Conservation (phyloP, 2,888 invertebrate genomes). For the Pachymerium ferrugineum region DNA sequence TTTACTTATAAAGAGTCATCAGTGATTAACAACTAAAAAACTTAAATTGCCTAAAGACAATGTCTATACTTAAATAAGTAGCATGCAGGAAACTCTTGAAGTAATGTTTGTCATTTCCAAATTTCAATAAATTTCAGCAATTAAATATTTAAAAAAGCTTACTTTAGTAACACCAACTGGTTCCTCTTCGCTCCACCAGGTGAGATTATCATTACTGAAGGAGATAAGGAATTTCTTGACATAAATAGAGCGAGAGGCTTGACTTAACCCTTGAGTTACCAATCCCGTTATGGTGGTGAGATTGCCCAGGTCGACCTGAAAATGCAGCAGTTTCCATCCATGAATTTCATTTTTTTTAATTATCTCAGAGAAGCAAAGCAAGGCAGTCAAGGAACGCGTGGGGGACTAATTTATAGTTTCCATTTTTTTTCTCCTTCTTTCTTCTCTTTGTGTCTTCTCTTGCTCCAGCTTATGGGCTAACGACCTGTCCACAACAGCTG, state of each 20-base stretch:
- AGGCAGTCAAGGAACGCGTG: not conserved
- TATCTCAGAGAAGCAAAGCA: not conserved
- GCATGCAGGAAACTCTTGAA: too few relatives aligned
- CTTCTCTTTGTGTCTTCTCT: not conserved
- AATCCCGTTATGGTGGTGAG: slow-evolving; percentile 39
- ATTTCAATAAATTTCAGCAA: too few relatives aligned
- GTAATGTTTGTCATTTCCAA: too few relatives aligned
- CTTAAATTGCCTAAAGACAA: too few relatives aligned
- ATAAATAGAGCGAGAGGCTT: slow-evolving; percentile 38
- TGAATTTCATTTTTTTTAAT: too few relatives aligned
- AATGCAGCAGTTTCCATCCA: not conserved
- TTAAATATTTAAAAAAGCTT: too few relatives aligned
- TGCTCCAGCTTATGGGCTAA: not conserved
- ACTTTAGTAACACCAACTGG: slow-evolving; percentile 41
- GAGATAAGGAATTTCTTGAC: slow-evolving; percentile 39
- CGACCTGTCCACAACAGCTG: not conserved
- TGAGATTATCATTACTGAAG: slow-evolving; percentile 40
- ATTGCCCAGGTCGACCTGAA: slow-evolving; percentile 39
- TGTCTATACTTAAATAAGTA: too few relatives aligned
- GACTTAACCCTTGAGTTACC: slow-evolving; percentile 40
- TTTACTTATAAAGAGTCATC: too few relatives aligned
- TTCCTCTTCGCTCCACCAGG: slow-evolving; percentile 41
- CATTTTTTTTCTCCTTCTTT: too few relatives aligned
- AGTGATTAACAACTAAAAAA: too few relatives aligned
- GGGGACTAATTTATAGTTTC: not conserved